Conservation (phyloP, 2,888 invertebrate genomes). For the Pristionchus japonicus region DNA sequence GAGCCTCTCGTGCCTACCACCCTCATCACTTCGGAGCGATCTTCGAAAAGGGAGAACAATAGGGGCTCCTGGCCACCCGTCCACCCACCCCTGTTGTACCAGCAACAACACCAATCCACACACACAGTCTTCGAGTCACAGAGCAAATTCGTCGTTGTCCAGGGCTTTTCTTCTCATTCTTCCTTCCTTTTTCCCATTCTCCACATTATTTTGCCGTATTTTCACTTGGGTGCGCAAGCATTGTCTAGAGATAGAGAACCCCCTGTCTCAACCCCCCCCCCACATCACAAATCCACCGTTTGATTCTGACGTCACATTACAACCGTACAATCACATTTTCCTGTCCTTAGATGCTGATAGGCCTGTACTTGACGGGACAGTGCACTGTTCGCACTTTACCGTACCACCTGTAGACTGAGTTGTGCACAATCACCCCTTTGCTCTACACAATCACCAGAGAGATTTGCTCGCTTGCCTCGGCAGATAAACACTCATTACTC, state of each 20-base stretch:
- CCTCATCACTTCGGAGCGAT: conserved; percentile 6
- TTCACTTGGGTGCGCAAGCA: background rate
- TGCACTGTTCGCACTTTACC: background rate
- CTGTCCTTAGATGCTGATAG: background rate
- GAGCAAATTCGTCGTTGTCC: background rate
- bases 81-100: background rate
- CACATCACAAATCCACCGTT: background rate
- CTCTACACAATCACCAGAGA: background rate
- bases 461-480: background rate
- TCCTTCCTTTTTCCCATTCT: background rate
- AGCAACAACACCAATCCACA: background rate
- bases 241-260: background rate
- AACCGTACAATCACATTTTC: background rate
- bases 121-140: conserved; percentile 9
- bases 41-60: background rate
- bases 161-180: background rate
- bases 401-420: background rate
- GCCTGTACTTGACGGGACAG: background rate
- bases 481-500: background rate
- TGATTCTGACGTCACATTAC: background rate
- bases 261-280: background rate
- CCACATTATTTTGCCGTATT: too few relatives aligned
- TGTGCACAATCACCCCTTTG: background rate
- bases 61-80: background rate
- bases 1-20: background rate